Evolutionary conservation across 2,113 vertebrate genomes (phyloP), one percentile per base, ranked within the genome.

Genomic region (Malurus melanocephalus): DNA sequence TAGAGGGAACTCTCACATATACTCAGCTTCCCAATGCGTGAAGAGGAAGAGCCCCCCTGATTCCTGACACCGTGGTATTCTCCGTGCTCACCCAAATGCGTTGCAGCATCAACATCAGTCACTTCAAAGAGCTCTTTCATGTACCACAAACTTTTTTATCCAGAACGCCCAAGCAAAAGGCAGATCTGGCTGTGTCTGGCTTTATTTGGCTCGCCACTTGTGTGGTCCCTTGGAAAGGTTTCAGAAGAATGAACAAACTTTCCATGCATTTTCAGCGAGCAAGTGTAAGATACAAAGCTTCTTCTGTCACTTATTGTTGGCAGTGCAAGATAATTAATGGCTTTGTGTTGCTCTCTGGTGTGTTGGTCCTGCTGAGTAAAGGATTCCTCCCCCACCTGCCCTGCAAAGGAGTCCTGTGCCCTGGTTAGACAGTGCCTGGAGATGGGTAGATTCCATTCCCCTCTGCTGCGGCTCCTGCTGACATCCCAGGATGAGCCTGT

Each of bases 91-190:
- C 81, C 88, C 79, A 93, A 95, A 95, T 80, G 88, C 2, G 3
- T 59, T 79, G 90, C 92, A 89, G 90, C 92, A 71, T 92, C 85
- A 94, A 55, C 93, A 95, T 89, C 85, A 94, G 82, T 92, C 73
- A 95, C 95, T 95, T 96, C 96, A 95, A 96, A 96, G 94, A 74
- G 60, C 80, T 91, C 94, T 96, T 96, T 96, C 85, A 95, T 95
- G 92, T 95, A 82, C 85, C 90, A 95, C 85, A 79, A 85, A 85
- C 80, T 69, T 90, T 90, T 88, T 84, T 61, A 76, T 93, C 77
- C 69, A 62, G 74, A 93, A 88, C 33, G 59, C 55, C 60, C 52
- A 73, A 95, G 90, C 4, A 1, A 92, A 93, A 95, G 28, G 52
- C 90, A 89, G 69, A 80, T 94, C 86, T 94, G 88, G 65, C 81